These are phyloP conservation scores for Cyphomyrus discorhynchus DNA, from an alignment of 2,113 vertebrate species.

Conservation along the genomic window DNA sequence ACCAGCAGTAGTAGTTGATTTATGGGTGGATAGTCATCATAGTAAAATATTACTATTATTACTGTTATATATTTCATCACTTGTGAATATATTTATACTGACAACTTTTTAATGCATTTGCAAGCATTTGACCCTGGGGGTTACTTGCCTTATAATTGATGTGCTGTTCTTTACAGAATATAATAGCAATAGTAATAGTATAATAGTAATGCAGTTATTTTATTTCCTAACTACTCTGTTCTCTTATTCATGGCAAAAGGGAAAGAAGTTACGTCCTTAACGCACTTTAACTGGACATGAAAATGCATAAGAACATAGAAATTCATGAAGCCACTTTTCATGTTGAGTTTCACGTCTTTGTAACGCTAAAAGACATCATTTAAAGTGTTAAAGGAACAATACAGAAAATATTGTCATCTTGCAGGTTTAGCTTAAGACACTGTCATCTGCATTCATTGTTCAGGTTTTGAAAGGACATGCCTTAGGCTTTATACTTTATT, in stretches of 20 bases:
- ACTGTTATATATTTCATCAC: not conserved
- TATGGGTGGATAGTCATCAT: no score
- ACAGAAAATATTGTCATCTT: no score
- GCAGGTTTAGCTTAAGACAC: not conserved
- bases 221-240: not conserved
- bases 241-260: not conserved
- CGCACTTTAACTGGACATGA: not conserved
- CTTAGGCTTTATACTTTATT: not conserved
- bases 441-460: not conserved
- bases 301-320: not conserved
- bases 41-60: not conserved
- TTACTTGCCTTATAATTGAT: not conserved
- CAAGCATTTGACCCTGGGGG: not conserved
- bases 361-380: not conserved
- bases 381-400: not conserved
- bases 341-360: not conserved
- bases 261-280: not conserved
- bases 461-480: not conserved
- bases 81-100: not conserved
- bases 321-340: not conserved
- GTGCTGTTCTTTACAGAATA: not conserved
- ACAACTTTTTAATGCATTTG: not conserved
- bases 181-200: not conserved
- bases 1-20: no score
- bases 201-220: not conserved